phyloP scores from a whole-genome alignment of 2,113 vertebrate genomes.

The Polypterus bichir region DNA sequence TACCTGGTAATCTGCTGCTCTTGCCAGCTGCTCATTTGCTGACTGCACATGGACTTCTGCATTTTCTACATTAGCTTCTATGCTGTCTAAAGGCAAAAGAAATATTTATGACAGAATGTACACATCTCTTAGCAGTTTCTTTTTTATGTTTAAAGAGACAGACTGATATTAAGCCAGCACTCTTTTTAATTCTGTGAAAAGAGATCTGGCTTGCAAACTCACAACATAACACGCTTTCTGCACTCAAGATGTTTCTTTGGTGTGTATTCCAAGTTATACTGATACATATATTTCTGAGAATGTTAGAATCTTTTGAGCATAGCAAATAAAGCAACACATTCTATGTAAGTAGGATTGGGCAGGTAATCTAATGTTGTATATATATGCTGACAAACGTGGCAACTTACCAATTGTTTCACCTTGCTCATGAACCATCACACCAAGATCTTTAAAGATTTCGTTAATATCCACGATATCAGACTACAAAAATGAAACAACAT shows the following conservation, averaged over 20 bases:
- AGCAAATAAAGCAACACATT: no score
- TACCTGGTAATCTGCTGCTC: slow-evolving; percentile 83
- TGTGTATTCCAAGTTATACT: no score
- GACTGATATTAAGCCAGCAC: no score
- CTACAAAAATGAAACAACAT: slow-evolving; percentile 41
- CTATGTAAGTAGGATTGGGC: no score
- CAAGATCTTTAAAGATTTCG: slow-evolving; percentile 96
- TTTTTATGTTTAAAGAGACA: no score
- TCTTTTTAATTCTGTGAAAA: no score
- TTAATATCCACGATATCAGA: slow-evolving; percentile 92
- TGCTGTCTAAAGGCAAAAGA: slow-evolving; percentile 66
- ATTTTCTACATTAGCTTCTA: slow-evolving; percentile 92
- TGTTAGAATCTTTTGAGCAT: no score
- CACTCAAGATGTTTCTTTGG: no score
- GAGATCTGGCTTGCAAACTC: no score
- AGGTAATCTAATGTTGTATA: no score
- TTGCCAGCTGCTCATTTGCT: slow-evolving; percentile 75
- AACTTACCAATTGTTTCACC: slow-evolving; percentile 89
- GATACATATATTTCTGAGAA: no score
- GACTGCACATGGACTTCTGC: slow-evolving; percentile 72
- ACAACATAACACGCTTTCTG: no score
- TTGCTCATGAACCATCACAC: slow-evolving; percentile 94
- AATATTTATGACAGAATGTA: not conserved
- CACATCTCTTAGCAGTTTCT: not conserved
- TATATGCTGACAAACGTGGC: not conserved